phyloP scores from a whole-genome alignment of 2,888 invertebrate genomes.

The Chorisops tibialis region DNA sequence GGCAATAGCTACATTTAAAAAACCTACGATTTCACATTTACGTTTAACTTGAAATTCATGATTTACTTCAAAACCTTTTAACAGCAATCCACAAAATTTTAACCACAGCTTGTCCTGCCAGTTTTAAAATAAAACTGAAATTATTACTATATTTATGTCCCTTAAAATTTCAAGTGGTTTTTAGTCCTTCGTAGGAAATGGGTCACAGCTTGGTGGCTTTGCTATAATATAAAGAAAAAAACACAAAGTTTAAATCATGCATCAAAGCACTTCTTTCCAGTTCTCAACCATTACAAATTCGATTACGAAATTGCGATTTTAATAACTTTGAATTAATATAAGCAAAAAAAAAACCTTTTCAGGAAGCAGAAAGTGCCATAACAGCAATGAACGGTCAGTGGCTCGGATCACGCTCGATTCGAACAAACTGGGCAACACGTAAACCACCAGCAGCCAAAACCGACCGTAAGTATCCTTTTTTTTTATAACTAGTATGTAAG shows the following conservation, averaged over 20 bases:
- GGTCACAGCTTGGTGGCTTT: too few species aligned
- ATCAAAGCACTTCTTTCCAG: not conserved
- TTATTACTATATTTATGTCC: too few species aligned
- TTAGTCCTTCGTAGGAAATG: too few species aligned
- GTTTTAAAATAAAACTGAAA: too few species aligned
- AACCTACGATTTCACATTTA: too few species aligned
- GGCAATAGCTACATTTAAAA: too few species aligned
- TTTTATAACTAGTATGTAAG: not conserved
- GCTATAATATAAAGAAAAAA: too few species aligned
- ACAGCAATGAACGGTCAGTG: conserved; percentile 99
- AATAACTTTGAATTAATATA: conserved; percentile 15
- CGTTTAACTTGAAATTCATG: too few species aligned
- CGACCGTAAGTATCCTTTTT: conserved; percentile 61
- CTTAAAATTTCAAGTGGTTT: too few species aligned
- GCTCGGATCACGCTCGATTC: conserved; percentile 94
- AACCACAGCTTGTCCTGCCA: too few species aligned
- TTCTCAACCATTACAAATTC: conserved; percentile 2
- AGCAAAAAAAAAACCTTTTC: conserved; percentile 45
- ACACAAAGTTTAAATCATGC: not conserved
- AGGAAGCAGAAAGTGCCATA: conserved; percentile 98
- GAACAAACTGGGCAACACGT: conserved; percentile 99
- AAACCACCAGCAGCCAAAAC: conserved; percentile 94
- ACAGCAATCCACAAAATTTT: too few species aligned
- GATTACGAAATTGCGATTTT: conserved; percentile 2
- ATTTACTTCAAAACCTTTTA: too few species aligned